Percentiles rank a stretch among this genome's conserved stretches.
phyloP scores from a whole-genome alignment of 1,140 invertebrate species.

The Papilio helenus region DNA sequence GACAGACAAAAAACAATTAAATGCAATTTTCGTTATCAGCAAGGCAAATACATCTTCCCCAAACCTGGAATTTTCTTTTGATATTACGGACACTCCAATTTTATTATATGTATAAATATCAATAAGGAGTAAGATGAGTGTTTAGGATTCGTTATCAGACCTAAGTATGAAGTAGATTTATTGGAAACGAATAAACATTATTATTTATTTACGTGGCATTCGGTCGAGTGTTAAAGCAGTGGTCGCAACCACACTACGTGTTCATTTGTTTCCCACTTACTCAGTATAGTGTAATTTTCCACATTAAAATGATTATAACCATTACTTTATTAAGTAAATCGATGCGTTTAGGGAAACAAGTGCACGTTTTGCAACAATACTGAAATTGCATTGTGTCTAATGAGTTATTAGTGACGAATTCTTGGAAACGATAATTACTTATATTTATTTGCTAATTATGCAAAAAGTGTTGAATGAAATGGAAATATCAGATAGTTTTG shows the following conservation, averaged over 20 bases:
- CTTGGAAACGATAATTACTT: conserved; percentile 26
- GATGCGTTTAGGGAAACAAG: conserved; percentile 28
- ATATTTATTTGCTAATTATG: conserved; percentile 7
- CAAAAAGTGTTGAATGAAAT: not conserved
- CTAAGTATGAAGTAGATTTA: too few relatives aligned
- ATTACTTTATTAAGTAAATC: conserved; percentile 35
- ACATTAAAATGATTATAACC: conserved; percentile 31
- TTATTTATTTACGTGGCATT: not conserved
- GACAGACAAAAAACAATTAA: too few relatives aligned
- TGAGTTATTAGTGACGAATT: conserved; percentile 33
- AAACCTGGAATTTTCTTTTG: too few relatives aligned
- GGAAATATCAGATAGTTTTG: not conserved
- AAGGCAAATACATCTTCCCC: too few relatives aligned
- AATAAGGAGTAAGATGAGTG: too few relatives aligned
- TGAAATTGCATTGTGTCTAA: conserved; percentile 28
- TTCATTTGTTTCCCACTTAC: conserved; percentile 1
- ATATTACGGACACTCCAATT: too few relatives aligned
- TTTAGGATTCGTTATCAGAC: too few relatives aligned
- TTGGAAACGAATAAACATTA: not conserved
- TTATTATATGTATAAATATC: too few relatives aligned
- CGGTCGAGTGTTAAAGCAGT: not conserved
- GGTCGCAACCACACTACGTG: not conserved
- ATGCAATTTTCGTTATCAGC: too few relatives aligned
- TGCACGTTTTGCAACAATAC: conserved; percentile 33
- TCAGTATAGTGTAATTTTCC: conserved; percentile 20